Conservation (phyloP, 2,797 vertebrate species). For the Prunella strophiata region DNA sequence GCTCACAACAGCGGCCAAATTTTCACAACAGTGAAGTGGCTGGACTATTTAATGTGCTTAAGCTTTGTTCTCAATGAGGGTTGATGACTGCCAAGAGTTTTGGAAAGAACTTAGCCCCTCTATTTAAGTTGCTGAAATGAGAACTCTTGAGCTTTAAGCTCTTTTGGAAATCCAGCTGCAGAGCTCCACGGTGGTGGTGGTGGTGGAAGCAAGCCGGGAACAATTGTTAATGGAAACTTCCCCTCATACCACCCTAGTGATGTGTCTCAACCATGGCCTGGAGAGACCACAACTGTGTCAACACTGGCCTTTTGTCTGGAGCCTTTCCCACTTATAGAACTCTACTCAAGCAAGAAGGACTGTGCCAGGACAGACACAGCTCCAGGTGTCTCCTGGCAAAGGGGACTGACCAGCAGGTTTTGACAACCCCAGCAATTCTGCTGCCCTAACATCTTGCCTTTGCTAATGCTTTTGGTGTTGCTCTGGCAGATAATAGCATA, state of each 20-base stretch:
- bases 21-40: slow-evolving; percentile 5
- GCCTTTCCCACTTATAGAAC: background rate
- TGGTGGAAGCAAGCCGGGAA: slow-evolving; percentile 37
- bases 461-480: background rate
- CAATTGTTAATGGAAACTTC: slow-evolving; percentile 62
- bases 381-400: slow-evolving; percentile 22
- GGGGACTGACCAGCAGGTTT: background rate
- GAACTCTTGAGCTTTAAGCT: slow-evolving; percentile 31
- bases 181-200: background rate
- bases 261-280: slow-evolving; percentile 7
- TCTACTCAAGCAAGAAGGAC: background rate
- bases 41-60: slow-evolving; percentile 23
- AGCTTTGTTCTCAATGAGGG: slow-evolving; percentile 54
- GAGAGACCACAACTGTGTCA: slow-evolving; percentile 43
- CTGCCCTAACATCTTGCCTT: background rate
- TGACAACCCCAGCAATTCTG: background rate
- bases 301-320: slow-evolving; percentile 51
- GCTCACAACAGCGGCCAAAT: background rate
- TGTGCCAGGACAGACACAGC: background rate
- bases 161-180: slow-evolving; percentile 51
- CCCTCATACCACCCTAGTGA: slow-evolving; percentile 53
- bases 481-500: background rate
- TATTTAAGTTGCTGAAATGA: slow-evolving; percentile 29
- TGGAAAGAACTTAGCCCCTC: slow-evolving; percentile 48
- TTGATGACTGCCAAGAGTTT: slow-evolving; percentile 21